These are phyloP conservation scores for Tillus elongatus DNA, from an alignment of 2,888 invertebrate species.

Conservation along the genomic window DNA sequence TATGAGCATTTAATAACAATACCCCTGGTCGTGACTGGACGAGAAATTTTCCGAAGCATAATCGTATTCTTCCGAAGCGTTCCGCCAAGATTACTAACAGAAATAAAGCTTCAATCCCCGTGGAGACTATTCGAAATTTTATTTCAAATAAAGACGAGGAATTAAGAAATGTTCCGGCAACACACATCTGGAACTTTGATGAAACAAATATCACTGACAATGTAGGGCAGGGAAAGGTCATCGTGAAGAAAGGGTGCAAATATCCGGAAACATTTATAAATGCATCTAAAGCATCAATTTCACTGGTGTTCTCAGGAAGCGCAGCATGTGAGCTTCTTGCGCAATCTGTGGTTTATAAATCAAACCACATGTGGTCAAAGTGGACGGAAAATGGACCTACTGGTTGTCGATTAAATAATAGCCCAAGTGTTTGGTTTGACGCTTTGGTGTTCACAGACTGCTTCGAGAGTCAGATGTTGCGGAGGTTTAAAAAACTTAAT, in stretches of 20 bases:
- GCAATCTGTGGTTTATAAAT: background rate
- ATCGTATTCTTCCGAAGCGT: background rate
- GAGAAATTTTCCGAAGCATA: too few species aligned
- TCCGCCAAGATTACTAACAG: background rate
- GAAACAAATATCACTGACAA: background rate
- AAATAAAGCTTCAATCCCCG: background rate
- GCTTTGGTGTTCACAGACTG: conserved; percentile 2
- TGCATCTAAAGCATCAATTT: background rate
- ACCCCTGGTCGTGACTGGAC: background rate
- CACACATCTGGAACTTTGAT: background rate
- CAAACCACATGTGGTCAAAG: background rate
- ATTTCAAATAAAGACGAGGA: background rate
- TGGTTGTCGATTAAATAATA: background rate
- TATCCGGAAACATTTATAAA: background rate
- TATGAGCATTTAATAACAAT: conserved; percentile 1
- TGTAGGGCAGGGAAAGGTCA: background rate
- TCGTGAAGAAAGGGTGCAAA: conserved; percentile 1
- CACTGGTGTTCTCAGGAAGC: background rate
- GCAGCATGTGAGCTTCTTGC: background rate
- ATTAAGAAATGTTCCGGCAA: background rate
- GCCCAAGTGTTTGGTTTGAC: conserved; percentile 1
- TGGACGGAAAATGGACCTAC: background rate
- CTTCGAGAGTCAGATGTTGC: conserved; percentile 1
- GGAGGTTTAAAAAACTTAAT: background rate
- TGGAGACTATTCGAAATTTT: background rate